Conservation (phyloP, 2,113 vertebrate species). For the Bothrops jararaca region DNA sequence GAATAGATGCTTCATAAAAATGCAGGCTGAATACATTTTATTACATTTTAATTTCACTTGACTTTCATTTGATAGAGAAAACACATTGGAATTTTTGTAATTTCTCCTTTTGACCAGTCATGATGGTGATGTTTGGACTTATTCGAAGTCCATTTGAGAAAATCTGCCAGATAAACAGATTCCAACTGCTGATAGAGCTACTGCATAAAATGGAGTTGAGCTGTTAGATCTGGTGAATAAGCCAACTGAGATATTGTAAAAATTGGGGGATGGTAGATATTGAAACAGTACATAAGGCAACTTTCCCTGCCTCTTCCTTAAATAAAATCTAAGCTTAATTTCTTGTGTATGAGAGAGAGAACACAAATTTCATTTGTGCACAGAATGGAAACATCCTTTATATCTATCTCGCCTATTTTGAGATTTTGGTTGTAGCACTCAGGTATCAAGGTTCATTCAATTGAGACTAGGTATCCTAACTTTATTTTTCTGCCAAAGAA, state of each 20-base stretch:
- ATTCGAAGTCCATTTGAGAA: background rate
- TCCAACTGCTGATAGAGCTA: background rate
- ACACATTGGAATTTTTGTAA: background rate
- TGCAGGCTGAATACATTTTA: background rate
- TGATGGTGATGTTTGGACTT: background rate
- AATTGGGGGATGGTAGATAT: background rate
- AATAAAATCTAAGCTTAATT: background rate
- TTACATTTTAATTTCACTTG: background rate
- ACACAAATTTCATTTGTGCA: background rate
- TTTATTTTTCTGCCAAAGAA: background rate
- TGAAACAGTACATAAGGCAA: background rate
- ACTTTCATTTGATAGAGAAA: background rate
- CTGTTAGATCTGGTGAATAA: background rate
- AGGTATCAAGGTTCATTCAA: background rate
- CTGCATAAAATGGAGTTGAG: background rate
- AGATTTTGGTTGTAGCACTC: background rate
- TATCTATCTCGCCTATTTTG: background rate
- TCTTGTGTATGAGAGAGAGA: background rate
- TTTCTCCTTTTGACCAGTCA: background rate
- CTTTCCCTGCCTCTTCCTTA: background rate
- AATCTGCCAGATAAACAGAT: background rate
- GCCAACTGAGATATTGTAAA: background rate
- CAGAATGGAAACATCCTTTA: background rate
- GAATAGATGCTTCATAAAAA: background rate
- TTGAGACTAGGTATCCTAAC: background rate